Evolutionary conservation across 2,113 vertebrate species (phyloP).

Genomic region (Platichthys flesus): DNA sequence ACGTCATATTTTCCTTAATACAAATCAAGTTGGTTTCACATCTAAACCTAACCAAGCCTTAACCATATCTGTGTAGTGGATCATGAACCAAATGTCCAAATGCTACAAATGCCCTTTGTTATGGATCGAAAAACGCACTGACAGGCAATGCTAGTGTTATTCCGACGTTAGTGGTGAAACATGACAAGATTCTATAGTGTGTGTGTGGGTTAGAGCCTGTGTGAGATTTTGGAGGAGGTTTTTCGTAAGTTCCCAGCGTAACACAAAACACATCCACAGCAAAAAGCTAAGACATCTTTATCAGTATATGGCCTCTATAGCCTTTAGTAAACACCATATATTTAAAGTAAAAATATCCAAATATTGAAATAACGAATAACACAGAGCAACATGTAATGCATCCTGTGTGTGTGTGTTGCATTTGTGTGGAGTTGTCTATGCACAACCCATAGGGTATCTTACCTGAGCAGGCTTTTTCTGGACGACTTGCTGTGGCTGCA

Average conservation of each 20-base stretch:
- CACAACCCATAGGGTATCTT: slow-evolving; percentile 53
- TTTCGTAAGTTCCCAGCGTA: too few relatives aligned
- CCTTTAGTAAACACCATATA: too few relatives aligned
- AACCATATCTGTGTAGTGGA: neutral
- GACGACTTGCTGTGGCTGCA: slow-evolving; percentile 93
- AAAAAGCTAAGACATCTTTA: too few relatives aligned
- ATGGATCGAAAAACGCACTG: neutral
- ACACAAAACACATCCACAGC: too few relatives aligned
- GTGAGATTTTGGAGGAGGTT: neutral
- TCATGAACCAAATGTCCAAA: neutral
- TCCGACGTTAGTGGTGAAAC: too few relatives aligned
- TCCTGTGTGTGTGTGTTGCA: too few relatives aligned
- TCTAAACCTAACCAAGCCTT: neutral
- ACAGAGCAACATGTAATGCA: too few relatives aligned
- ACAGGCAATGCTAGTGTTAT: neutral
- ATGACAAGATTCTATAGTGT: neutral
- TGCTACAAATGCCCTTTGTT: neutral
- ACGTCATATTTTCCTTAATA: neutral
- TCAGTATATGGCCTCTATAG: too few relatives aligned
- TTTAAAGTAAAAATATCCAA: too few relatives aligned
- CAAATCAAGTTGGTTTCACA: neutral
- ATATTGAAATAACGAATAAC: too few relatives aligned
- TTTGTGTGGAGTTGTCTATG: neutral
- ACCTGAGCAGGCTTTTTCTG: slow-evolving; percentile 96
- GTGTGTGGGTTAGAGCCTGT: neutral